These are phyloP conservation scores for Dicerorhinus sumatrensis DNA, from an alignment of 2,113 vertebrate species.

Conservation along the genomic window DNA sequence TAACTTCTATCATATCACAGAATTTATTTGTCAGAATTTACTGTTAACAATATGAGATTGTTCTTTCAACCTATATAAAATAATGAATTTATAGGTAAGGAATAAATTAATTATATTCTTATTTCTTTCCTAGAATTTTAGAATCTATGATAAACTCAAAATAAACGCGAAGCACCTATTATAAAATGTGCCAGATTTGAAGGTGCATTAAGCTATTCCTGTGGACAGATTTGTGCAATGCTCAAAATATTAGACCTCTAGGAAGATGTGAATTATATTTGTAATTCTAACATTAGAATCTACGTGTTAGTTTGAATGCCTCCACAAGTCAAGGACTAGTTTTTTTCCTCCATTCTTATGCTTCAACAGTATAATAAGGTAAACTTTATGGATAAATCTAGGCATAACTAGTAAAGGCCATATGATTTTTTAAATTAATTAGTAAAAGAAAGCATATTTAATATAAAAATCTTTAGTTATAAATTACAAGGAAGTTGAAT, in stretches of 20 bases:
- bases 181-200: background rate
- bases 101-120: background rate
- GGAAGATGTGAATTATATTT: background rate
- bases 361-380: constrained; percentile 9
- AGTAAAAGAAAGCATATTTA: background rate
- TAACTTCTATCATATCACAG: background rate
- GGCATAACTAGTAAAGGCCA: background rate
- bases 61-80: background rate
- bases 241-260: background rate
- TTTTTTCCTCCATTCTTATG: background rate
- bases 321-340: background rate
- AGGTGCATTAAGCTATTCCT: background rate
- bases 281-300: background rate
- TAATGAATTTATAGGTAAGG: background rate
- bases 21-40: constrained; percentile 41
- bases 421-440: constrained; percentile 7
- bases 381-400: constrained; percentile 21
- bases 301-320: background rate
- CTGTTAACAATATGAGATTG: background rate
- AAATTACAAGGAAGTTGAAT: constrained; percentile 35
- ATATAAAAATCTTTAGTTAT: background rate
- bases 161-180: background rate
- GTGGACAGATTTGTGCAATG: background rate
- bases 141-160: background rate
- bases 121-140: constrained; percentile 27